Evolutionary conservation across 2,113 vertebrate species (phyloP), one percentile per base, ranked within the genome.

Genomic region (Grallaria varia): DNA sequence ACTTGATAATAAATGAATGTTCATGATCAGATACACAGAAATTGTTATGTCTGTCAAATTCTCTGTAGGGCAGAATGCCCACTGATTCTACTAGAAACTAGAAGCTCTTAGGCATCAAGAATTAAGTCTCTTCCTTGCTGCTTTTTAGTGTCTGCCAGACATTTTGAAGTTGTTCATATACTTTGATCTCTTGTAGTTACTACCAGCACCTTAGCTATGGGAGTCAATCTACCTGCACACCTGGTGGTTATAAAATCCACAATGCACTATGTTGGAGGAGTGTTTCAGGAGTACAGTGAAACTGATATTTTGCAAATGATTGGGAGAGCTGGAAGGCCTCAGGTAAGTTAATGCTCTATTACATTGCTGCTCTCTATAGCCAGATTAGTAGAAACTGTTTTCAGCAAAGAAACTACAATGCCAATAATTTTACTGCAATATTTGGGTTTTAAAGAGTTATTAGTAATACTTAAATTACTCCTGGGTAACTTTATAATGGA

Each of bases 281-380:
- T 99, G 94, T 99, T 99, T 98, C 98, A 99, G 96, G 99, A 99
- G 76, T 99, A 99, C 96, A 99, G 98, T 63, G 99, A 99, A 95
- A 98, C 99, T 44, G 99, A 99, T 97, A 98, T 99, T 95, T 98
- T 99, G 85, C 99, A 99, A 98, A 99, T 99, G 99, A 99, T 99
- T 91, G 99, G 99, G 59, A 98, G 99, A 98, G 99, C 99, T 85
- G 99, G 99, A 87, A 98, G 99, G 84, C 99, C 99, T 93, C 99
- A 99, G 97, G 99, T 99, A 97, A 94, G 96, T 93, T 40, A 60
- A 82, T 79, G 76, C 75, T 94, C 3, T 86, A 69, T 86, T 95
- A 45, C 55, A 53, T 33, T 74, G 31, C 63, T 82, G 60, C 37
- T 96, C 22, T 93, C 81, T 94, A 8, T 67, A 73, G 12, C n/a